Percentiles rank a stretch among this genome's conserved stretches.
phyloP scores from a whole-genome alignment of 2,797 vertebrate species.

The Gymnocypris eckloni region DNA sequence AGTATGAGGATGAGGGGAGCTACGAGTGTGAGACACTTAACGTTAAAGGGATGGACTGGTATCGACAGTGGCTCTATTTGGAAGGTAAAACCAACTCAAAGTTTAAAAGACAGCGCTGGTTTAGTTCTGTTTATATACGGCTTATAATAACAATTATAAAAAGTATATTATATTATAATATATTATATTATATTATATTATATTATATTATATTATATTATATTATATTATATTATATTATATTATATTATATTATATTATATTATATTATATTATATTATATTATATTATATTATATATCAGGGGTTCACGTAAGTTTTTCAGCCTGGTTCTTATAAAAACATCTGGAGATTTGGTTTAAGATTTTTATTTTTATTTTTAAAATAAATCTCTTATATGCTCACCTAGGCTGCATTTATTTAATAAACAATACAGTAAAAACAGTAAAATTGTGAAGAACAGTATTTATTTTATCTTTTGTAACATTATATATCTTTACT shows the following conservation, averaged over 20 bases:
- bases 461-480: not conserved
- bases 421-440: not conserved
- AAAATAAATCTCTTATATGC: too few relatives aligned
- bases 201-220: not conserved
- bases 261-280: not conserved
- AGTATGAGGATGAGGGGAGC: conserved; percentile 92
- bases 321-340: not conserved
- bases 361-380: not conserved
- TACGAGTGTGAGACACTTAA: conserved; percentile 98
- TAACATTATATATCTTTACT: not conserved
- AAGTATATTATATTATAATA: not conserved
- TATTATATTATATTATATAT: not conserved
- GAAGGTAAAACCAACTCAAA: conserved; percentile 80
- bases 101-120: not conserved
- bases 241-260: not conserved
- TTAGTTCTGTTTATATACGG: not conserved
- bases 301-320: not conserved
- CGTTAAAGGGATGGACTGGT: conserved; percentile 93
- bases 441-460: not conserved
- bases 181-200: not conserved
- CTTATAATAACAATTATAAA: not conserved
- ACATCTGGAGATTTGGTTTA: not conserved
- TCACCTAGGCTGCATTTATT: not conserved
- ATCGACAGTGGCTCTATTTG: conserved; percentile 92
- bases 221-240: not conserved